A percentile compares a stretch with the other conserved stretches of the same genome.
These are phyloP conservation scores for Theocolax elegans DNA, from an alignment of 1,140 invertebrate genomes.

Conservation along the genomic window DNA sequence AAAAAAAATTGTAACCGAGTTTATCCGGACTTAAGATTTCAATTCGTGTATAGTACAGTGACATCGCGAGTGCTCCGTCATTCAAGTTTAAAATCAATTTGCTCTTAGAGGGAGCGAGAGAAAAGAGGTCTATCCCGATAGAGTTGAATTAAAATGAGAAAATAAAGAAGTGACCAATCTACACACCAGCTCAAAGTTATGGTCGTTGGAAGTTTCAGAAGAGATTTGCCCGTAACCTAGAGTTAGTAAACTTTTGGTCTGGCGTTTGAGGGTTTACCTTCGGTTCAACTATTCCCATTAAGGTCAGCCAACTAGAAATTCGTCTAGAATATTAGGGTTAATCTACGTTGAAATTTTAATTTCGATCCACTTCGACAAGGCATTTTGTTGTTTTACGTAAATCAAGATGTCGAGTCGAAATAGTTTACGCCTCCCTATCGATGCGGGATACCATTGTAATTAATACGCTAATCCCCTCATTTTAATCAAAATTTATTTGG, in stretches of 20 bases:
- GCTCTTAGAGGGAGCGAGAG: neutral
- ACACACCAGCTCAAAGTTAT: constrained; percentile 5
- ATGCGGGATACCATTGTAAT: no score
- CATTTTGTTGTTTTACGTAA: no score
- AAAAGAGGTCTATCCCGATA: neutral
- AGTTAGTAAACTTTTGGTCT: constrained; percentile 20
- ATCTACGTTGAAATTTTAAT: neutral
- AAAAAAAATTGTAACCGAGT: no score
- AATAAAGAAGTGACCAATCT: constrained; percentile 12
- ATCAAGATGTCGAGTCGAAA: no score
- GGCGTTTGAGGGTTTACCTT: neutral
- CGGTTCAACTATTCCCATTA: constrained; percentile 22
- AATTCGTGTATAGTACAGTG: constrained; percentile 10
- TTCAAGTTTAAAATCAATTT: constrained; percentile 27
- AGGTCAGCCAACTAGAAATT: constrained; percentile 7
- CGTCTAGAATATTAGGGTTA: neutral
- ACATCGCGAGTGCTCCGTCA: constrained; percentile 7
- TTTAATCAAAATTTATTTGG: no score
- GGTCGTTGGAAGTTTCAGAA: constrained; percentile 5
- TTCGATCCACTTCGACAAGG: neutral
- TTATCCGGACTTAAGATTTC: no score
- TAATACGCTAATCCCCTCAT: no score
- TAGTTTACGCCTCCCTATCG: no score
- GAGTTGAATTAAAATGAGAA: constrained; percentile 20
- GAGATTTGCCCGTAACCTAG: constrained; percentile 26